A percentile compares a stretch with the other conserved stretches of the same genome.
Evolutionary conservation across 2,888 invertebrate species (phyloP).

Genomic region (Beris morrisii): DNA sequence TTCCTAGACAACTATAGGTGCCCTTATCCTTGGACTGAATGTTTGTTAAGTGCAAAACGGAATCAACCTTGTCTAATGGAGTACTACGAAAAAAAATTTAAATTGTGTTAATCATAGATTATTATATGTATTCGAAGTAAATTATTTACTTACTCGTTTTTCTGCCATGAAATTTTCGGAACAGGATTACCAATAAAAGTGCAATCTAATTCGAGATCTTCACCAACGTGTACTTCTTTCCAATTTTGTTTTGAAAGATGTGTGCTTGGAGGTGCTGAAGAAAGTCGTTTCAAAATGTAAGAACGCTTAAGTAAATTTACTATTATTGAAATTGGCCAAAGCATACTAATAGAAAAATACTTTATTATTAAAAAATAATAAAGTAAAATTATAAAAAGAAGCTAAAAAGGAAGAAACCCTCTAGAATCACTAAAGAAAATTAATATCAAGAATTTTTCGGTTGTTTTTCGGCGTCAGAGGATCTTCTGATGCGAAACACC

Average conservation of each 20-base stretch:
- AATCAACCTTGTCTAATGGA: too few species aligned
- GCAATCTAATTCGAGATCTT: conserved; percentile 39
- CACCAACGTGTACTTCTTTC: conserved; percentile 35
- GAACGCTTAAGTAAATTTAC: not conserved
- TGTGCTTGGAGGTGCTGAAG: conserved; percentile 35
- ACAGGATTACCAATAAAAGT: conserved; percentile 39
- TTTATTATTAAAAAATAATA: too few species aligned
- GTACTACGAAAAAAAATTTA: too few species aligned
- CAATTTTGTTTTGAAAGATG: conserved; percentile 33
- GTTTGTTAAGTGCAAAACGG: not conserved
- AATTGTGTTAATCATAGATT: not conserved
- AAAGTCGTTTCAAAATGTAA: not conserved
- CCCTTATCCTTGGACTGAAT: conserved; percentile 49
- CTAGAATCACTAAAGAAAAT: too few species aligned
- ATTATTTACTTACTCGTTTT: conserved; percentile 37
- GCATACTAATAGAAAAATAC: not conserved
- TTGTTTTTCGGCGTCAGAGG: too few species aligned
- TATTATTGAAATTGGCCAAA: not conserved
- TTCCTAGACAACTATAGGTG: conserved; percentile 60
- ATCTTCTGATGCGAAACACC: too few species aligned
- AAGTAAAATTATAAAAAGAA: not conserved
- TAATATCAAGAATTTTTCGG: too few species aligned
- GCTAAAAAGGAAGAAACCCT: not conserved
- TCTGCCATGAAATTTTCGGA: conserved; percentile 40
- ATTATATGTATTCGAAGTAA: not conserved